Evolutionary conservation across 1,140 invertebrate species (phyloP), one percentile per base, ranked within the genome.

Genomic region (Drosophila elegans): DNA sequence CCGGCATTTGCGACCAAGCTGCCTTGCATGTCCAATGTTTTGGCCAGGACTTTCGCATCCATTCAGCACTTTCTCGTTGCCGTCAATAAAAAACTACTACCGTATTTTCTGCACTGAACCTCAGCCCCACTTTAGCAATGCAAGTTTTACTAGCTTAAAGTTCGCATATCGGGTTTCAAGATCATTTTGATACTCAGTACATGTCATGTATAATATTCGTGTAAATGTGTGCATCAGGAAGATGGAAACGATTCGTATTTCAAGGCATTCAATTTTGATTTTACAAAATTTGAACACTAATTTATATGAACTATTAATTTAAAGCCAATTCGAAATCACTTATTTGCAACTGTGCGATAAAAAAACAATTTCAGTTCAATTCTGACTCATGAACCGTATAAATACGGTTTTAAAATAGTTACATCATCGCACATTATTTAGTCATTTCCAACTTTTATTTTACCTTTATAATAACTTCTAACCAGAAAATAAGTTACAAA

Each of bases 11-110:
- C 25, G 51, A 45, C 41, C 52, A 21, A 21, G 72, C 66, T 54
- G 74, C 46, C 71, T 60, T 59, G 45, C 41, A 67, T 69, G 75
- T 42, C 69, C 62, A 67, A 56, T 79, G 56, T 41, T 44, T 21
- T 49, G 48, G 72, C 55, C 32, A 55, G 60, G 4, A 42, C 60
- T 49, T 32, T 78, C 56, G 55, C 34, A 51, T 59, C 69, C 54
- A 59, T 62, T 63, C 42, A 29, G 13, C 25, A 29, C 12, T n/a
- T 48, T 48, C 51, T 71, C 49, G 49, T 39, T 54, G 48, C 49
- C 67, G 82, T 78, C 72, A 80, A 91, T 91, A 88, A 91, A 91
- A 91, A 90, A 91, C 90, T 91, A 91, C 90, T 91, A 91, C 90
- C 90, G 82, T 91, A 91, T 91, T 91, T 57, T 82, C 90, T 91